Conservation (phyloP, 1,140 invertebrate species). For the Cotesia vestalis region DNA sequence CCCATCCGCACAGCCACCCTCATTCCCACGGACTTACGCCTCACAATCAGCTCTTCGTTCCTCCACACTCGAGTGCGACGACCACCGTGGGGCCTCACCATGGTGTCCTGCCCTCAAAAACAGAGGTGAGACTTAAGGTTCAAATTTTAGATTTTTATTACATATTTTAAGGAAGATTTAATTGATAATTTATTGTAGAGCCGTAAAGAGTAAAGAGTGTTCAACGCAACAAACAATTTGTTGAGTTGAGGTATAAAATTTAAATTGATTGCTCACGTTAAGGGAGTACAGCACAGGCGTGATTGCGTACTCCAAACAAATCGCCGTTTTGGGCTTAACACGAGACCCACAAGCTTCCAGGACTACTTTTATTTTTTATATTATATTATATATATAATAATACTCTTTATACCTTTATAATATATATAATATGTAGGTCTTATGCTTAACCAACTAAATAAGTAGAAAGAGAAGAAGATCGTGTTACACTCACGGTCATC, state of each 20-base stretch:
- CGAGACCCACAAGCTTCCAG: slow-evolving; percentile 22
- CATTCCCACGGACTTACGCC: slow-evolving; percentile 55
- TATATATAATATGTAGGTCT: no score
- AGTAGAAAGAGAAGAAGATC: slow-evolving; percentile 44
- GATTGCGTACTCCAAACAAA: slow-evolving; percentile 21
- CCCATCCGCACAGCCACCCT: slow-evolving; percentile 64
- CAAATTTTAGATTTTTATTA: no score
- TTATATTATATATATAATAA: no score
- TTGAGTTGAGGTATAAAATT: no score
- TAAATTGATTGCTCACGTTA: no score
- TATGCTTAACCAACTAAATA: background rate
- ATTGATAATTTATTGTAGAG: no score
- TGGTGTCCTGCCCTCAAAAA: slow-evolving; percentile 57
- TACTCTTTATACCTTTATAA: no score
- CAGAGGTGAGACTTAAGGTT: slow-evolving; percentile 52
- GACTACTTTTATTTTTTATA: background rate
- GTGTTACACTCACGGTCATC: slow-evolving; percentile 58
- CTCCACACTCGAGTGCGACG: slow-evolving; percentile 58
- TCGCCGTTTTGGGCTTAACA: slow-evolving; percentile 19
- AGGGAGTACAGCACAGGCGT: slow-evolving; percentile 7
- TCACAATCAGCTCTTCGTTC: slow-evolving; percentile 59
- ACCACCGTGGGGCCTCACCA: slow-evolving; percentile 58
- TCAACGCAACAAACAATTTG: no score
- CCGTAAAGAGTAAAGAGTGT: no score
- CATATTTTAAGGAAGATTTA: no score